These are phyloP conservation scores for Pholis gunnellus DNA, from an alignment of 2,113 vertebrate genomes.

Conservation along the genomic window DNA sequence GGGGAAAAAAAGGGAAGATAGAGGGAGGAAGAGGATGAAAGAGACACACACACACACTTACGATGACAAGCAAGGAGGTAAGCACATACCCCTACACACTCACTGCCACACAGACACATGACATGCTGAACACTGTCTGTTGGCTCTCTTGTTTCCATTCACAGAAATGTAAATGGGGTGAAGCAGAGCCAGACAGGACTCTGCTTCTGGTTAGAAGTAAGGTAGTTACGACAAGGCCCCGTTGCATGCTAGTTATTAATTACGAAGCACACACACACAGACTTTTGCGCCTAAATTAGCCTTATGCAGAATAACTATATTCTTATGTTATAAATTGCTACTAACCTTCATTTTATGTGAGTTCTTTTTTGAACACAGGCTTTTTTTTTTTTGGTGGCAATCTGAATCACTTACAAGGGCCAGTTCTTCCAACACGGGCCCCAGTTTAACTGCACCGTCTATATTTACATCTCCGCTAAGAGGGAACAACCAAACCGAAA, in stretches of 20 bases:
- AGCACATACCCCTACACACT: constrained; percentile 13
- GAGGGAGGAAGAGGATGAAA: constrained; percentile 38
- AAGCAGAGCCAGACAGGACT: constrained; percentile 56
- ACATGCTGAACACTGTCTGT: constrained; percentile 13
- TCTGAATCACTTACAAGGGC: no score
- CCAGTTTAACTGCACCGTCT: no score
- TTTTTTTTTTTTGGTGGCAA: no score
- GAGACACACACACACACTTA: constrained; percentile 9
- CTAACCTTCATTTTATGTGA: no score
- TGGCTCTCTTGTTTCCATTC: constrained; percentile 60
- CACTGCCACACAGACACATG: constrained; percentile 24
- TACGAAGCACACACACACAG: no score
- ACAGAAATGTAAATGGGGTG: constrained; percentile 69
- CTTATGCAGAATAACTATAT: no score
- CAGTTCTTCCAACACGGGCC: no score
- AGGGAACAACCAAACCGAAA: neutral
- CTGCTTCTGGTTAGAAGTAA: constrained; percentile 52
- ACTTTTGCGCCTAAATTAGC: no score
- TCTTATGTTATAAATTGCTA: no score
- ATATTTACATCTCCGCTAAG: neutral
- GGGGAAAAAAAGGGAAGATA: neutral
- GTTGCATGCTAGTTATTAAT: no score
- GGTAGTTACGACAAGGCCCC: no score
- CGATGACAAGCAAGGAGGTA: constrained; percentile 4
- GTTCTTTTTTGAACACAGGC: no score